Conservation (phyloP, 2,888 invertebrate species). For the Lottia gigantea region DNA sequence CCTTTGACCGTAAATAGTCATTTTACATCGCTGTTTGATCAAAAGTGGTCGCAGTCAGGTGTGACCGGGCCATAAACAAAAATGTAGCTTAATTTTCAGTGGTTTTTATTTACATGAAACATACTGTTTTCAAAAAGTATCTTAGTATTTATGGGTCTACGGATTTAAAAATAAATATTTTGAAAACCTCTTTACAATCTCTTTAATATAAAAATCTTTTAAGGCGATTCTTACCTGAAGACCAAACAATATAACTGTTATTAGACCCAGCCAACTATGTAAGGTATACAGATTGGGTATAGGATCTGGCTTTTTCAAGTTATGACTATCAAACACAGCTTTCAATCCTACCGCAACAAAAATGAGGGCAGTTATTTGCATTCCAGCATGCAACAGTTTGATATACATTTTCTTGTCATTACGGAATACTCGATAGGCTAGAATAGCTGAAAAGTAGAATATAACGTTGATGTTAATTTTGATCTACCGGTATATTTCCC, state of each 20-base stretch:
- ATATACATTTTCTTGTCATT: conserved; percentile 78
- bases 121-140: too few relatives aligned
- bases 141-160: too few relatives aligned
- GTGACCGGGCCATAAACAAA: too few relatives aligned
- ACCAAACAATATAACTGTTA: conserved; percentile 79
- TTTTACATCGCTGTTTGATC: too few relatives aligned
- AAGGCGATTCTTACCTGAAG: conserved; percentile 73
- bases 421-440: conserved; percentile 83
- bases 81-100: too few relatives aligned
- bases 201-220: too few relatives aligned
- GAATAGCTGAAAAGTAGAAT: conserved; percentile 75
- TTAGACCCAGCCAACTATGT: conserved; percentile 85
- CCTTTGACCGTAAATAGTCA: too few relatives aligned
- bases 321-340: conserved; percentile 86
- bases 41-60: too few relatives aligned
- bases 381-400: conserved; percentile 80
- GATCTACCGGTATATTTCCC: too few relatives aligned
- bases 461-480: not conserved
- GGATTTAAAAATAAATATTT: too few relatives aligned
- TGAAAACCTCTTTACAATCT: too few relatives aligned
- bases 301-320: conserved; percentile 51
- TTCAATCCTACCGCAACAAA: conserved; percentile 78
- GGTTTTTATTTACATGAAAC: too few relatives aligned
- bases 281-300: conserved; percentile 73
- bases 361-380: conserved; percentile 78